A percentile compares a stretch with the other conserved stretches of the same genome.
Evolutionary conservation across 2,797 vertebrate species (phyloP).

Genomic region (Lagodon rhomboides): DNA sequence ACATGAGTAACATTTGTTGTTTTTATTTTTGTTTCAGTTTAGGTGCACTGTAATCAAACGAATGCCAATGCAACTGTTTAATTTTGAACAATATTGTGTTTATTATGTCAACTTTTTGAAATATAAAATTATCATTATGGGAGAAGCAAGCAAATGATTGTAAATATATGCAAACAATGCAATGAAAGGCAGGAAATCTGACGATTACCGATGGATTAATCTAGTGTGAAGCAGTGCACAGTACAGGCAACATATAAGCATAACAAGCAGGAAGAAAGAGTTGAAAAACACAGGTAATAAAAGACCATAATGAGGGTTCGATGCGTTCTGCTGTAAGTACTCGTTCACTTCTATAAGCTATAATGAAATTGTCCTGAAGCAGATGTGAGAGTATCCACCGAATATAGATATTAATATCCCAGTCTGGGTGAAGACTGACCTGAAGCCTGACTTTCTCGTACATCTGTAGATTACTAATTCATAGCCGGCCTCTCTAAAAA

Average conservation of each 20-base stretch:
- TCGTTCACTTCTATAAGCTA: constrained; percentile 5
- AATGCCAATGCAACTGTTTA: neutral
- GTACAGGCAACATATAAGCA: neutral
- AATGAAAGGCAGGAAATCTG: neutral
- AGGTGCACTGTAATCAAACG: neutral
- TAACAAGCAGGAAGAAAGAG: neutral
- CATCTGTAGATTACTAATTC: constrained; percentile 36
- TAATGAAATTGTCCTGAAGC: constrained; percentile 23
- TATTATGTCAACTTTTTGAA: too few species aligned
- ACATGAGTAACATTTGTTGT: neutral
- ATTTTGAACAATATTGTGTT: neutral
- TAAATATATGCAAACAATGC: neutral
- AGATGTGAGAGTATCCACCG: constrained; percentile 5
- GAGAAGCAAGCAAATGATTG: too few species aligned
- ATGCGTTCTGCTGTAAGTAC: neutral
- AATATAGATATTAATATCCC: constrained; percentile 22
- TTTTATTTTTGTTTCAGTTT: neutral
- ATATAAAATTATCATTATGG: neutral
- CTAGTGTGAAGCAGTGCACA: neutral
- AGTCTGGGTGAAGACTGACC: constrained; percentile 38
- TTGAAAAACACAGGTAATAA: neutral
- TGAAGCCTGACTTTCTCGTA: constrained; percentile 1
- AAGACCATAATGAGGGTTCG: neutral
- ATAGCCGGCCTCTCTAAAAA: constrained; percentile 11
- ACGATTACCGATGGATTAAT: constrained; percentile 2